phyloP scores from a whole-genome alignment of 2,113 vertebrate species.

The Etheostoma spectabile region DNA sequence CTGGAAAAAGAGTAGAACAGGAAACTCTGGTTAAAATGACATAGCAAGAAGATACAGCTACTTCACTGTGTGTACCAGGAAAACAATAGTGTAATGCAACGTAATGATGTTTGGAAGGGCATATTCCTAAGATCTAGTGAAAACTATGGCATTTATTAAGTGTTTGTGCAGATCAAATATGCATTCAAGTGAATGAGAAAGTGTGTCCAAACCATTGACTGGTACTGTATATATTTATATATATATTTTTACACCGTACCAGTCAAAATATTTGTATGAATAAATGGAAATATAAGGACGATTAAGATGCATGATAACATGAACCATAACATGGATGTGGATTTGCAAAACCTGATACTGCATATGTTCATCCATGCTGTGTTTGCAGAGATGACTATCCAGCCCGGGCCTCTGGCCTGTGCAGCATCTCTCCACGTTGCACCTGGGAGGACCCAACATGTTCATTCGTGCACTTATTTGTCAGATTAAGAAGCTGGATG shows the following conservation, averaged over 20 bases:
- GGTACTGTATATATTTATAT: too few relatives aligned
- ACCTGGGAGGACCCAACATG: slow-evolving; percentile 66
- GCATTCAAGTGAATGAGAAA: neutral
- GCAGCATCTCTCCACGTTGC: slow-evolving; percentile 1
- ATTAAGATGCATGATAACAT: neutral
- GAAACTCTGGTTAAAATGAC: slow-evolving; percentile 20
- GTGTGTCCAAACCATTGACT: too few relatives aligned
- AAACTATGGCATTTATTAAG: neutral
- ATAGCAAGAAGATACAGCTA: neutral
- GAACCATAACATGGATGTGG: neutral
- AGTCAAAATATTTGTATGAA: too few relatives aligned
- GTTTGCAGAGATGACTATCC: neutral
- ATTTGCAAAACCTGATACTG: neutral
- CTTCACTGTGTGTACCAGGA: slow-evolving; percentile 5
- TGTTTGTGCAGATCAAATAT: neutral
- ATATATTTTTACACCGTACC: too few relatives aligned
- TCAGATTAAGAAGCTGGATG: slow-evolving; percentile 48
- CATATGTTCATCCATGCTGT: neutral
- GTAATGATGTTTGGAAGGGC: neutral
- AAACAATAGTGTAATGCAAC: neutral
- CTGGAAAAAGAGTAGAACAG: slow-evolving; percentile 13
- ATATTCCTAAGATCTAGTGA: neutral
- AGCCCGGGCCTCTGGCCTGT: neutral
- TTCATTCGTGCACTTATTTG: slow-evolving; percentile 74
- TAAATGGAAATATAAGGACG: too few relatives aligned